Conservation (phyloP, 2,797 vertebrate genomes). For the Sebastes iracundus region DNA sequence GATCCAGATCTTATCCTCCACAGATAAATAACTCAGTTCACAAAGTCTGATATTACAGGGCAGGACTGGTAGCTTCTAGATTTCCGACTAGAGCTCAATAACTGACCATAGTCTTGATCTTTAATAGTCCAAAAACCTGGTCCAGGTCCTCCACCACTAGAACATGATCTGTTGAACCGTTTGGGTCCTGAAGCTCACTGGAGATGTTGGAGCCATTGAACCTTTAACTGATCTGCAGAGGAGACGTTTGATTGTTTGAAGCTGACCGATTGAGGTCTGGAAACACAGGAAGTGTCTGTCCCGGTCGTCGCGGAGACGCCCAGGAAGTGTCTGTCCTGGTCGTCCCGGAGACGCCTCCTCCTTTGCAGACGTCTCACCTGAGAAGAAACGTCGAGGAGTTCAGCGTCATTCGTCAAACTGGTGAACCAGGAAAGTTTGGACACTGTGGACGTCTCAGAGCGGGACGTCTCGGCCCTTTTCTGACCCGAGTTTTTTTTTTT, state of each 20-base stretch:
- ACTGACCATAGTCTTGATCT: not conserved
- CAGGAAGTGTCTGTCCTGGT: not conserved
- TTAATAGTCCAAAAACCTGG: not conserved
- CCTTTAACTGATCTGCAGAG: not conserved
- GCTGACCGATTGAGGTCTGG: not conserved
- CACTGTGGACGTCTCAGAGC: not conserved
- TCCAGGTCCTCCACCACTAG: not conserved
- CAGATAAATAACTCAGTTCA: not conserved
- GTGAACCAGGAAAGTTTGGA: not conserved
- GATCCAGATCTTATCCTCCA: not conserved
- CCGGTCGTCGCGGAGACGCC: not conserved
- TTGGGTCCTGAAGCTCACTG: constrained; percentile 8
- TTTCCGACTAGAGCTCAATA: not conserved
- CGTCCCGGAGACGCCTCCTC: not conserved
- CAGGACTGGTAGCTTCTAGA: not conserved
- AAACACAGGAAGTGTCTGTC: not conserved
- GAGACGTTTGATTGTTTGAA: not conserved
- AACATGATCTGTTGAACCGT: not conserved
- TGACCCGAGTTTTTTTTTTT: not conserved
- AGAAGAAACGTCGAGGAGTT: not conserved
- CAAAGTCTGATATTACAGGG: not conserved
- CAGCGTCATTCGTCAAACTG: not conserved
- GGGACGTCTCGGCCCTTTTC: not conserved
- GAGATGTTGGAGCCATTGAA: not conserved
- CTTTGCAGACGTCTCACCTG: not conserved